These are phyloP conservation scores for Masticophis lateralis DNA, from an alignment of 2,797 vertebrate genomes.

Conservation along the genomic window DNA sequence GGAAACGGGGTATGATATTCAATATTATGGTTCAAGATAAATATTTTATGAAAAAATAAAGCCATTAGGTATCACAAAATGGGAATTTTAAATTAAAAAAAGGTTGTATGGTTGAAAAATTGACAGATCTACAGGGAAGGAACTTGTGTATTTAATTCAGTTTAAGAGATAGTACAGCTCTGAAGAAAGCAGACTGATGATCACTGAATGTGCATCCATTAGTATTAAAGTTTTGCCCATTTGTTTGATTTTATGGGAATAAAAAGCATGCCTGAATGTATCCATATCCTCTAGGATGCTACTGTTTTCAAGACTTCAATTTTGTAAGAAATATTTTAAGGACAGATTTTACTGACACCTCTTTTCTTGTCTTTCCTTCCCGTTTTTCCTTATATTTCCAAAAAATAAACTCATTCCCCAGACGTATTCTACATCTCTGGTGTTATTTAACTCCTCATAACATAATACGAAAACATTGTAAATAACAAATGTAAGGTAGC, in stretches of 20 bases:
- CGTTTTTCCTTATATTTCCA: background rate
- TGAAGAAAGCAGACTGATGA: background rate
- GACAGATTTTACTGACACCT: background rate
- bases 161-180: background rate
- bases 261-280: background rate
- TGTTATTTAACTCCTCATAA: background rate
- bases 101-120: slow-evolving; percentile 31
- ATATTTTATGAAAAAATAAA: slow-evolving; percentile 33
- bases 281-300: background rate
- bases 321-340: background rate
- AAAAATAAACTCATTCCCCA: background rate
- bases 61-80: background rate
- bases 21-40: background rate
- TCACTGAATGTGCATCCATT: background rate
- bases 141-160: background rate
- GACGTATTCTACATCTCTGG: background rate
- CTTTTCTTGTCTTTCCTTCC: background rate
- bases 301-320: background rate
- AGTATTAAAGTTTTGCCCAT: background rate
- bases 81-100: slow-evolving; percentile 49
- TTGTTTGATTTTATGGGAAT: background rate
- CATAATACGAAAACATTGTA: background rate
- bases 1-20: background rate
- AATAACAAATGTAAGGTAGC: background rate
- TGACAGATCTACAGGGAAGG: background rate